A percentile compares a stretch with the other conserved stretches of the same genome.
Conservation (phyloP, 2,888 invertebrate genomes). For the Drosophila borealis region DNA sequence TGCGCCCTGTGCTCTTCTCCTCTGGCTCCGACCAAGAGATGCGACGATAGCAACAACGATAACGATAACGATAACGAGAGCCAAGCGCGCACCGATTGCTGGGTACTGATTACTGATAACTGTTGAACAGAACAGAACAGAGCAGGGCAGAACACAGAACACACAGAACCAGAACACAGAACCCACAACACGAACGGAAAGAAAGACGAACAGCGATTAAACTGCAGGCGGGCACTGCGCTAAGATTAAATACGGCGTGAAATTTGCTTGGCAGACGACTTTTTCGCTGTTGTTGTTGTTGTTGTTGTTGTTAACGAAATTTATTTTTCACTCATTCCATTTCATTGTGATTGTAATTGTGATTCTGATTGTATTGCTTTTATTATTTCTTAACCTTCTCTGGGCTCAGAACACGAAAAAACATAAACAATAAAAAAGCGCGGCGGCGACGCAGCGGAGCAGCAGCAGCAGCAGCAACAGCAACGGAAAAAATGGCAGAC, state of each 20-base stretch:
- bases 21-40: conserved; percentile 11
- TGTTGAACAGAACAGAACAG: conserved; percentile 14
- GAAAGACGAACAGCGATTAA: conserved; percentile 82
- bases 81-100: conserved; percentile 44
- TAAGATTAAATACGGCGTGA: conserved; percentile 83
- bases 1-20: conserved; percentile 33
- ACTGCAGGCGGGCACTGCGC: conserved; percentile 77
- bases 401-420: conserved; percentile 75
- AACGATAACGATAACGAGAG: conserved; percentile 36
- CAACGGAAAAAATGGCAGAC: conserved; percentile 62
- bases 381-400: conserved; percentile 72
- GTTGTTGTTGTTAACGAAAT: conserved; percentile 68
- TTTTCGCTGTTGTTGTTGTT: conserved; percentile 39
- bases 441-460: conserved; percentile 41
- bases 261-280: conserved; percentile 71
- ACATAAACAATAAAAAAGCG: conserved; percentile 76
- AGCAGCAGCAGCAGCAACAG: conserved; percentile 25
- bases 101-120: conserved; percentile 24
- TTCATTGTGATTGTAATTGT: conserved; percentile 67
- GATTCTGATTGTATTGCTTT: conserved; percentile 62
- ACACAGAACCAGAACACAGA: conserved; percentile 45
- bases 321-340: conserved; percentile 79
- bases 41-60: conserved; percentile 23
- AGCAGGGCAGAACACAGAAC: conserved; percentile 29
- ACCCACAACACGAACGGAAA: conserved; percentile 77